Percentiles rank a stretch among this genome's conserved stretches.
Evolutionary conservation across 2,113 vertebrate species (phyloP).

Genomic region (Psephotus haematonotus): DNA sequence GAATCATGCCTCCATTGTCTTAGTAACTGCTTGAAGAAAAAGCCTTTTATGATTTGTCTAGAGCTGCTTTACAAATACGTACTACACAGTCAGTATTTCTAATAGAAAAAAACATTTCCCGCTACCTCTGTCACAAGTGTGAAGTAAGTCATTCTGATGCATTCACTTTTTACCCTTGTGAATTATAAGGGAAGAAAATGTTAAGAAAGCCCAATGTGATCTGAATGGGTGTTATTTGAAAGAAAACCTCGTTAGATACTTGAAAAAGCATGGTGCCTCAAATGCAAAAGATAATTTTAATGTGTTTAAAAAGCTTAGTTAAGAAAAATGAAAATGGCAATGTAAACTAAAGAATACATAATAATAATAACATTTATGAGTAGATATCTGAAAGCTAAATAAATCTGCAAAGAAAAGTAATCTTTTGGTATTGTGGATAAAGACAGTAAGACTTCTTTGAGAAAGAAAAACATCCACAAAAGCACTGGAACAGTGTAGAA

Average conservation of each 20-base stretch:
- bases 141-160: background rate
- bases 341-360: background rate
- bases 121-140: background rate
- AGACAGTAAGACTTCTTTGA: background rate
- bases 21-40: background rate
- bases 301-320: background rate
- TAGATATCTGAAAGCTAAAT: background rate
- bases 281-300: background rate
- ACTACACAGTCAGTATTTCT: background rate
- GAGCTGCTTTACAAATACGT: background rate
- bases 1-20: background rate
- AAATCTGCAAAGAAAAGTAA: background rate
- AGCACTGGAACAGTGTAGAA: background rate
- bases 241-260: background rate
- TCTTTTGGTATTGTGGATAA: background rate
- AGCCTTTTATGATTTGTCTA: background rate
- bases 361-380: background rate
- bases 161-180: background rate
- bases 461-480: background rate
- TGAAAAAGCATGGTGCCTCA: background rate
- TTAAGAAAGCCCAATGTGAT: fast-evolving
- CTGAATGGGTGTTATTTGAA: background rate
- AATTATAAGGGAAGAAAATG: background rate
- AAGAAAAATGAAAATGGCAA: background rate
- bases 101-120: background rate